Evolutionary conservation across 2,888 invertebrate genomes (phyloP).

Genomic region (Chrysina gloriosa): DNA sequence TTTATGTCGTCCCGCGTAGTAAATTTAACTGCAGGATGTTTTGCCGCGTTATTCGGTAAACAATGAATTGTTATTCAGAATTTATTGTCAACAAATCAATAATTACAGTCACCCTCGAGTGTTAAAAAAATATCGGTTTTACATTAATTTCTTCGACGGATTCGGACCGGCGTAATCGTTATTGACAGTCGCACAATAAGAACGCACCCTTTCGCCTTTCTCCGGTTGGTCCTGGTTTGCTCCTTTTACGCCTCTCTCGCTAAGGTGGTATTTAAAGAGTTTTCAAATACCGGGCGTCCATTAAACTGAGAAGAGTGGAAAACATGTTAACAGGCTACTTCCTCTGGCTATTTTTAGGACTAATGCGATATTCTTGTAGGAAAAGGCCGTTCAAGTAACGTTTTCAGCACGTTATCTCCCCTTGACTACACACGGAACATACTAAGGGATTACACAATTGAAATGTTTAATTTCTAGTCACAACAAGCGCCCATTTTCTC

Average conservation of each 20-base stretch:
- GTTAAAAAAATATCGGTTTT: no score
- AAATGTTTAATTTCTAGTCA: slow-evolving; percentile 12
- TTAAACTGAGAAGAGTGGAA: slow-evolving; percentile 19
- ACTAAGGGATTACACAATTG: slow-evolving; percentile 15
- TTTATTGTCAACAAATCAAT: no score
- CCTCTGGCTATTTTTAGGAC: slow-evolving; percentile 11
- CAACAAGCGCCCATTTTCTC: neutral
- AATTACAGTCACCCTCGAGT: no score
- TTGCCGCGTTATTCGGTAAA: no score
- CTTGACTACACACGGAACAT: slow-evolving; percentile 13
- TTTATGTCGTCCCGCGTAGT: no score
- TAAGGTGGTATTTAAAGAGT: slow-evolving; percentile 2
- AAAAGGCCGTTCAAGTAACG: slow-evolving; percentile 8
- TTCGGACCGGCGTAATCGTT: no score
- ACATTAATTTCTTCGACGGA: no score
- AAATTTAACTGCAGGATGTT: no score
- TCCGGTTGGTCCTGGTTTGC: neutral
- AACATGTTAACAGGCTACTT: slow-evolving; percentile 25
- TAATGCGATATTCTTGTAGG: slow-evolving; percentile 25
- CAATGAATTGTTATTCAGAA: no score
- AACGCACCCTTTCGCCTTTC: neutral
- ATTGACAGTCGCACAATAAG: no score
- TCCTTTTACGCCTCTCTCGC: neutral
- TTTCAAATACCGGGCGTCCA: slow-evolving; percentile 19
- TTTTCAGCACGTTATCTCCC: slow-evolving; percentile 4